A percentile compares a stretch with the other conserved stretches of the same genome.
These are phyloP conservation scores for Drosophila suzukii DNA, from an alignment of 1,140 invertebrate species.

Conservation along the genomic window DNA sequence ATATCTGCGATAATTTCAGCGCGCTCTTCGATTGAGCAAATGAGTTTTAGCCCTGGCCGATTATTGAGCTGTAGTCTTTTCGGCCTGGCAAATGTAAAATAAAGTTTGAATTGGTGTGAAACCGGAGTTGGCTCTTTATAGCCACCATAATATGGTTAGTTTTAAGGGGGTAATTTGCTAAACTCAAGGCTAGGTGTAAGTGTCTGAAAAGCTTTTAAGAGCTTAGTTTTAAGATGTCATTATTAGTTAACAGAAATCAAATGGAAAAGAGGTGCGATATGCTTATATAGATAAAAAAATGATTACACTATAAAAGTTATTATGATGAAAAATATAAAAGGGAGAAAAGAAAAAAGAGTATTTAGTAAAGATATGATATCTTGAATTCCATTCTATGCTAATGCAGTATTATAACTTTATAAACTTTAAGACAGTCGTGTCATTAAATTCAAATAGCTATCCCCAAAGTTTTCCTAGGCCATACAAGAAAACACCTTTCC, in stretches of 20 bases:
- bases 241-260: neutral
- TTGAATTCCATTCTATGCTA: no score
- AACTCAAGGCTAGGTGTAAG: neutral
- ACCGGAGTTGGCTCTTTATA: slow-evolving; percentile 42
- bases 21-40: slow-evolving; percentile 43
- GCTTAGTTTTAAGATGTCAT: neutral
- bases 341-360: neutral
- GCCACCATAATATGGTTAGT: slow-evolving; percentile 12
- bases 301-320: neutral
- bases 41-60: slow-evolving; percentile 26
- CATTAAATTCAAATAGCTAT: neutral
- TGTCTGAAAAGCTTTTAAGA: neutral
- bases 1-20: slow-evolving; percentile 48
- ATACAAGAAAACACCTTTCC: slow-evolving; percentile 1
- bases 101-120: slow-evolving; percentile 8
- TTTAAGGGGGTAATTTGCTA: slow-evolving; percentile 8
- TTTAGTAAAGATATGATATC: neutral
- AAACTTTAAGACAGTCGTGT: neutral
- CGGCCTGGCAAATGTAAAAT: neutral
- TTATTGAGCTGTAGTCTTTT: slow-evolving; percentile 38
- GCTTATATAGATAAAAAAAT: neutral
- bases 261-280: neutral
- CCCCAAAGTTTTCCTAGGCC: neutral
- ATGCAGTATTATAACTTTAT: no score
- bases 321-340: neutral